Percentiles rank a stretch among this genome's conserved stretches.
Conservation (phyloP, 1,140 invertebrate genomes). For the Tetraneura akinire region DNA sequence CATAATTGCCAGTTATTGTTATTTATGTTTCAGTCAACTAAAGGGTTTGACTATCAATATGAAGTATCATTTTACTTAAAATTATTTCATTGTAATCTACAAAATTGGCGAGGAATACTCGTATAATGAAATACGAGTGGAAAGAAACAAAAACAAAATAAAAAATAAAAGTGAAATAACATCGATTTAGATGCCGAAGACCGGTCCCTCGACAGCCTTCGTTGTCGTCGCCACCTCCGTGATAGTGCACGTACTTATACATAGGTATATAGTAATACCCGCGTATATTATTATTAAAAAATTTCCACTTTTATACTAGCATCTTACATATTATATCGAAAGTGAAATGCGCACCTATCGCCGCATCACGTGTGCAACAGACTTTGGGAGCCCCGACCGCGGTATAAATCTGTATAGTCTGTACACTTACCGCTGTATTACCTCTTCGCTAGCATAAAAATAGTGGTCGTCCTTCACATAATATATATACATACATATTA, state of each 20-base stretch:
- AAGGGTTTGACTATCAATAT: too few relatives aligned
- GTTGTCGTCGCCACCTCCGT: background rate
- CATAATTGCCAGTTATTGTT: too few relatives aligned
- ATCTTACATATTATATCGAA: slow-evolving; percentile 9
- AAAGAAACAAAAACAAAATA: too few relatives aligned
- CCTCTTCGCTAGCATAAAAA: background rate
- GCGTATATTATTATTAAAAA: background rate
- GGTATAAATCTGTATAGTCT: background rate
- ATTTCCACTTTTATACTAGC: background rate
- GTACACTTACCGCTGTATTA: background rate
- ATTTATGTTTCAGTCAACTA: too few relatives aligned
- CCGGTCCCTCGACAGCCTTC: background rate
- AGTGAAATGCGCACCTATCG: slow-evolving; percentile 19
- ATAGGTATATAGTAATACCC: too few relatives aligned
- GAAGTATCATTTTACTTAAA: too few relatives aligned
- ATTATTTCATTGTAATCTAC: too few relatives aligned
- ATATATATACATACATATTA: background rate
- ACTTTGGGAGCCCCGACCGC: background rate
- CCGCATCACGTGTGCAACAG: background rate
- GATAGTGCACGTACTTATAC: background rate
- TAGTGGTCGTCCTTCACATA: slow-evolving; percentile 32
- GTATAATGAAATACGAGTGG: too few relatives aligned
- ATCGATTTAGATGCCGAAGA: slow-evolving; percentile 32
- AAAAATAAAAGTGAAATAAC: too few relatives aligned
- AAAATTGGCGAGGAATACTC: too few relatives aligned